Conservation (phyloP, 2,113 vertebrate genomes). For the Phalacrocorax pelagicus region DNA sequence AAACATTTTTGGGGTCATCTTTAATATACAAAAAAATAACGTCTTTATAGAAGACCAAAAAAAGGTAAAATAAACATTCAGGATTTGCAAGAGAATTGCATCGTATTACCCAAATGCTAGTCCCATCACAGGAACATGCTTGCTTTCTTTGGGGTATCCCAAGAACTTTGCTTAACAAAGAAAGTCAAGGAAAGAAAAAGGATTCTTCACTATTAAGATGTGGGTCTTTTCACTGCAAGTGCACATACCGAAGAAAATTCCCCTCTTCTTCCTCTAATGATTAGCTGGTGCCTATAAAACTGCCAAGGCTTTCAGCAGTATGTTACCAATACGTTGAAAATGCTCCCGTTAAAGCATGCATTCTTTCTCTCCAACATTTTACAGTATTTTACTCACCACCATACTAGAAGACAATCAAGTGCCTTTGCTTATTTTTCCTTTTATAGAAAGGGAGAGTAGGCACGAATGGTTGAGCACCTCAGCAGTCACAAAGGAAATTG, state of each 20-base stretch:
- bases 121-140: neutral
- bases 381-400: neutral
- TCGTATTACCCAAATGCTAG: neutral
- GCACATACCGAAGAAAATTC: neutral
- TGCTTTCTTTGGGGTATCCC: neutral
- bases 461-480: neutral
- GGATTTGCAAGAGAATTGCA: neutral
- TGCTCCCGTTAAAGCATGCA: neutral
- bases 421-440: neutral
- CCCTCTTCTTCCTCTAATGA: neutral
- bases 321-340: neutral
- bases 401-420: neutral
- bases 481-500: neutral
- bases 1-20: neutral
- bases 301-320: neutral
- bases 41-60: neutral
- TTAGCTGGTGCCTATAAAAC: neutral
- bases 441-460: neutral
- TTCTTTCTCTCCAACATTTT: neutral
- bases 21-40: neutral
- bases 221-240: neutral
- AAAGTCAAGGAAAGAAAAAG: neutral
- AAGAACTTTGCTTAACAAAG: neutral
- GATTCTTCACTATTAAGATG: neutral
- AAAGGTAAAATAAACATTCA: neutral